Percentiles rank a stretch among this genome's conserved stretches.
Conservation (phyloP, 2,888 invertebrate genomes). For the Hesperia comma region DNA sequence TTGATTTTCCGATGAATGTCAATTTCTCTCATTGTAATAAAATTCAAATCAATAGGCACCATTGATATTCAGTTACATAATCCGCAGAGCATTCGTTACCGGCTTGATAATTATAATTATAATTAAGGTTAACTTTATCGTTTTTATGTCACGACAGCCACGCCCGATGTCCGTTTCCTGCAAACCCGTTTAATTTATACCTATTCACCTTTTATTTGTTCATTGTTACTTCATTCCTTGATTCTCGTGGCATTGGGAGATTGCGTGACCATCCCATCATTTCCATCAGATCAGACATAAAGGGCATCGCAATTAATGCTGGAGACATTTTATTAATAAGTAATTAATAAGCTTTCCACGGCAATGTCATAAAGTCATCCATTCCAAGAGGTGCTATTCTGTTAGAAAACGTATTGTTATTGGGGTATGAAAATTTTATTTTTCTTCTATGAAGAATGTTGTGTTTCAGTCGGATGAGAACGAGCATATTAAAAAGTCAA, state of each 20-base stretch:
- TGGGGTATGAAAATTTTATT: not conserved
- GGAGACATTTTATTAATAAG: not conserved
- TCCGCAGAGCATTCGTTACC: not conserved
- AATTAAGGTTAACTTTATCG: not conserved
- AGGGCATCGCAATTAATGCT: not conserved
- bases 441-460: conserved; percentile 3
- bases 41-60: too few relatives aligned
- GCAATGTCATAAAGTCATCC: not conserved
- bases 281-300: not conserved
- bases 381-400: too few relatives aligned
- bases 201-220: conserved; percentile 11
- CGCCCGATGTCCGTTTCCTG: not conserved
- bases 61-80: not conserved
- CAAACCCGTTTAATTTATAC: conserved; percentile 2
- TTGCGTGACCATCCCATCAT: conserved; percentile 2
- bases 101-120: not conserved
- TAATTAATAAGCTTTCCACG: not conserved
- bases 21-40: not conserved
- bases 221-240: conserved; percentile 11
- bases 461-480: not conserved
- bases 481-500: not conserved
- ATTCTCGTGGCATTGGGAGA: conserved; percentile 5
- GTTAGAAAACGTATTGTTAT: not conserved
- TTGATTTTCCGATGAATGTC: too few relatives aligned
- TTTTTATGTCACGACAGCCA: not conserved